Evolutionary conservation across 2,888 invertebrate species (phyloP).

Genomic region (Cheilosia grossa): DNA sequence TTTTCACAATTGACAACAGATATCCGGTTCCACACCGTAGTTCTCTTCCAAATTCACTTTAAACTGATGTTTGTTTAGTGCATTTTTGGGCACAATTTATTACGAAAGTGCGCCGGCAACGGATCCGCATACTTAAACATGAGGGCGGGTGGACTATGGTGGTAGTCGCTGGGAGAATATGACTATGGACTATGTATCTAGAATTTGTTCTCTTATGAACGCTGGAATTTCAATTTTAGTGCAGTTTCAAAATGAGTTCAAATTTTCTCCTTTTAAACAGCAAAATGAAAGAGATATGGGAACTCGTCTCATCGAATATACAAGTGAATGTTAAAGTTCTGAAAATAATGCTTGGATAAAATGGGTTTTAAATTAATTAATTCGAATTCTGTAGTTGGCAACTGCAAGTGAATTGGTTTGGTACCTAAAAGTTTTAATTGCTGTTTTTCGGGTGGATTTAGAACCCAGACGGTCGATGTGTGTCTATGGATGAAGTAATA

Average conservation of each 20-base stretch:
- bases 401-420: constrained; percentile 23
- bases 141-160: neutral
- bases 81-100: constrained; percentile 11
- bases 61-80: constrained; percentile 17
- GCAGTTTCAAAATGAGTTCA: constrained; percentile 22
- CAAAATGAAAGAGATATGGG: neutral
- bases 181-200: neutral
- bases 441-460: neutral
- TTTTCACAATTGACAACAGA: too few relatives aligned
- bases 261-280: neutral
- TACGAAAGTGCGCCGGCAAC: constrained; percentile 17
- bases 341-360: constrained; percentile 11
- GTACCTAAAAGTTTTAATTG: constrained; percentile 30
- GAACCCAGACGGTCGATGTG: neutral
- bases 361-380: constrained; percentile 18
- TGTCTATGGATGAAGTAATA: neutral
- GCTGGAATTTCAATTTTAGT: constrained; percentile 46
- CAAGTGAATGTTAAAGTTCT: neutral
- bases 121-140: constrained; percentile 2
- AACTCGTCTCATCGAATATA: neutral
- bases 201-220: constrained; percentile 13
- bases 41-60: neutral
- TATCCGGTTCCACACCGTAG: too few relatives aligned
- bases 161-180: neutral
- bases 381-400: constrained; percentile 13